A percentile compares a stretch with the other conserved stretches of the same genome.
These are phyloP conservation scores for Dissostichus mawsoni DNA, from an alignment of 2,113 vertebrate species.

Conservation along the genomic window DNA sequence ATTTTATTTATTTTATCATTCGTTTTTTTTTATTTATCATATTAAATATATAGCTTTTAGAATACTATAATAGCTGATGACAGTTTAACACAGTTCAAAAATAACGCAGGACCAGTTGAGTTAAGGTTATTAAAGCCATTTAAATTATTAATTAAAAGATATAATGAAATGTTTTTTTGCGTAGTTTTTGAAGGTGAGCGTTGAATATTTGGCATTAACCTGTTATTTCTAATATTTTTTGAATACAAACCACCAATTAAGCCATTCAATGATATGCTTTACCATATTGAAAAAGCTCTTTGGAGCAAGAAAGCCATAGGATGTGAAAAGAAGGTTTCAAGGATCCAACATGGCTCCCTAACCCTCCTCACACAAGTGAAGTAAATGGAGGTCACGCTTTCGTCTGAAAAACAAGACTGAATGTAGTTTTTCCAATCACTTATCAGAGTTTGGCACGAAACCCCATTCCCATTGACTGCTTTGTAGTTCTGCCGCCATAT, in stretches of 20 bases:
- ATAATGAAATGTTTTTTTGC: background rate
- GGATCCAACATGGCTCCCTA: conserved; percentile 16
- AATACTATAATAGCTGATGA: background rate
- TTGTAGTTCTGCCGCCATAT: conserved; percentile 72
- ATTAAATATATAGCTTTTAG: no score
- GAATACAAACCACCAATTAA: background rate
- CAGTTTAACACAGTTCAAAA: background rate
- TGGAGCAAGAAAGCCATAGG: conserved; percentile 81
- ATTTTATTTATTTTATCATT: no score
- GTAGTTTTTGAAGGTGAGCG: conserved; percentile 29
- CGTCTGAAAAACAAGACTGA: conserved; percentile 7
- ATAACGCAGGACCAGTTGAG: background rate
- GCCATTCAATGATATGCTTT: background rate
- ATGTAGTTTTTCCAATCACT: conserved; percentile 2
- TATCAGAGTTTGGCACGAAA: conserved; percentile 8
- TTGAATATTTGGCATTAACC: conserved; percentile 8
- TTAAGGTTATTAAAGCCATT: background rate
- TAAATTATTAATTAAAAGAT: background rate
- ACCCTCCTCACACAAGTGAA: conserved; percentile 75
- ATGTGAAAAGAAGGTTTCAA: conserved; percentile 38
- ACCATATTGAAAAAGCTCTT: conserved; percentile 10
- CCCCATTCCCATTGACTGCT: conserved; percentile 43
- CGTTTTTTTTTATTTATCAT: no score
- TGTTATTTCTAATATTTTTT: conserved; percentile 10
- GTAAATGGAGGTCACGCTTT: conserved; percentile 28